Conservation (phyloP, 2,113 vertebrate genomes). For the Camelus dromedarius region DNA sequence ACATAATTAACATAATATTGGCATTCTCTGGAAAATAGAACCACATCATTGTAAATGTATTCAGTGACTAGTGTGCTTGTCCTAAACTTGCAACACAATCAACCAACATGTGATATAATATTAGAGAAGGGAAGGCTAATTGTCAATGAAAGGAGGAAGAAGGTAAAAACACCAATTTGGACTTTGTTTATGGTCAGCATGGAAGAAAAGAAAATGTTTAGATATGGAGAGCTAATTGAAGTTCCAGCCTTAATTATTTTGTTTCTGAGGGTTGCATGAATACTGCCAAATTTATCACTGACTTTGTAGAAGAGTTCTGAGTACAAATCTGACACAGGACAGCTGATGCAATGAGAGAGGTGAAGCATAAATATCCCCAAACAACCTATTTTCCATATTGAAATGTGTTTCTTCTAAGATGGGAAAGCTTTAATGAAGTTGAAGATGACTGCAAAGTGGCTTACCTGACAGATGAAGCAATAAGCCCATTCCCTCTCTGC, state of each 20-base stretch:
- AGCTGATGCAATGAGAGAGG: slow-evolving; percentile 69
- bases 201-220: slow-evolving; percentile 65
- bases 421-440: slow-evolving; percentile 73
- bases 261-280: slow-evolving; percentile 44
- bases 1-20: background rate
- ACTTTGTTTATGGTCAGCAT: slow-evolving; percentile 33
- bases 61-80: background rate
- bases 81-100: background rate
- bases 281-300: slow-evolving; percentile 62
- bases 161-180: slow-evolving; percentile 18
- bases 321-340: slow-evolving; percentile 62
- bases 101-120: background rate
- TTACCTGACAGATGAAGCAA: slow-evolving; percentile 80
- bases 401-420: slow-evolving; percentile 69
- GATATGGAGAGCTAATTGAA: background rate
- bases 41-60: background rate
- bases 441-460: slow-evolving; percentile 64
- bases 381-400: slow-evolving; percentile 77
- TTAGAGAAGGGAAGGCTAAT: background rate
- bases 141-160: background rate
- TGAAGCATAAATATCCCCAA: slow-evolving; percentile 75
- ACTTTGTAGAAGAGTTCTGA: slow-evolving; percentile 49
- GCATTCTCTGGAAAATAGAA: background rate
- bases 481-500: slow-evolving; percentile 62
- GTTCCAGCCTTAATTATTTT: slow-evolving; percentile 52